Evolutionary conservation across 2,797 vertebrate species (phyloP).

Genomic region (Leptoclinus maculatus): DNA sequence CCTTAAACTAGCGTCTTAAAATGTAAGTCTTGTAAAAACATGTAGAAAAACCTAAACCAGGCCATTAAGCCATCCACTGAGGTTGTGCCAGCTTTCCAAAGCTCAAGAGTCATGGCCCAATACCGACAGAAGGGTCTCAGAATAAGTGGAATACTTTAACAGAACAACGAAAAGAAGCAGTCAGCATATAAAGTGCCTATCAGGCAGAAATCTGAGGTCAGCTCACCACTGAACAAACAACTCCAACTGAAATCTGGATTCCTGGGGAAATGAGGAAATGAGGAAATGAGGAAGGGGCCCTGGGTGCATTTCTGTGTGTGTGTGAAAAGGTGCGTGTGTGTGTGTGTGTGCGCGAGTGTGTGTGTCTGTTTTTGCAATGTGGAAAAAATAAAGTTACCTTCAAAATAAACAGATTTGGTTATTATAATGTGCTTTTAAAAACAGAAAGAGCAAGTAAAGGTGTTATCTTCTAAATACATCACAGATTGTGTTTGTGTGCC

Average conservation of each 20-base stretch:
- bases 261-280: slow-evolving; percentile 76
- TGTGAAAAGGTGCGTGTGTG: slow-evolving; percentile 13
- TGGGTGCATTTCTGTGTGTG: slow-evolving; percentile 7
- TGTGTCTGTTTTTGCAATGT: neutral
- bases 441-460: neutral
- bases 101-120: neutral
- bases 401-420: neutral
- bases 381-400: neutral
- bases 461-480: neutral
- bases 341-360: neutral
- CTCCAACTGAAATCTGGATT: slow-evolving; percentile 68
- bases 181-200: slow-evolving; percentile 75
- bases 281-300: slow-evolving; percentile 56
- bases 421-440: neutral
- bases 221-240: slow-evolving; percentile 72
- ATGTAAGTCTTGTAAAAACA: neutral
- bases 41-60: neutral
- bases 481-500: neutral
- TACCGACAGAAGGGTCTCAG: slow-evolving; percentile 20
- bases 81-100: neutral
- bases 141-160: slow-evolving; percentile 37
- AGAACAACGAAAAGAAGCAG: slow-evolving; percentile 35
- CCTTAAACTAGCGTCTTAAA: neutral
- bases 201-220: slow-evolving; percentile 72
- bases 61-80: neutral